Conservation (phyloP, 2,113 vertebrate species). For the Brachionichthys hirsutus region DNA sequence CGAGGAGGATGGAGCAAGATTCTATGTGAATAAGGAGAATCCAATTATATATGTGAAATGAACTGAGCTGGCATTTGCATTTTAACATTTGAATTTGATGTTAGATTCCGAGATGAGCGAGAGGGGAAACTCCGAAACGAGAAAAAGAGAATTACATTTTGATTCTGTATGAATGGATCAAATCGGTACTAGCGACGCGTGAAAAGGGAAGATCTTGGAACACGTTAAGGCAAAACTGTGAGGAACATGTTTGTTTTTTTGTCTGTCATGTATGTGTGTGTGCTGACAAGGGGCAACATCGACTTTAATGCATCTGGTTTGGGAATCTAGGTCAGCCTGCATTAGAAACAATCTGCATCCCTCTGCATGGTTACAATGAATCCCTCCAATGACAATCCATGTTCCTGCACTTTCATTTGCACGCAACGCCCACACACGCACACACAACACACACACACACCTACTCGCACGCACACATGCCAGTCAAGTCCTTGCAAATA, state of each 20-base stretch:
- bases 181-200: slow-evolving; percentile 28
- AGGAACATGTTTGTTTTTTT: neutral
- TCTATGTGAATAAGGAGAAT: slow-evolving; percentile 73
- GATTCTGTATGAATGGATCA: slow-evolving; percentile 43
- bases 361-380: slow-evolving; percentile 59
- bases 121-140: slow-evolving; percentile 36
- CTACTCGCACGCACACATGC: slow-evolving; percentile 10
- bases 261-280: slow-evolving; percentile 23
- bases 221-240: slow-evolving; percentile 18
- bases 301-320: slow-evolving; percentile 38
- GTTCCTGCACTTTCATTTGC: slow-evolving; percentile 5
- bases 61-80: slow-evolving; percentile 70
- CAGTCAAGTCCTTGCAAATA: slow-evolving; percentile 39
- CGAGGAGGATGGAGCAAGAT: slow-evolving; percentile 63
- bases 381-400: slow-evolving; percentile 34
- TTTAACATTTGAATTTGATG: slow-evolving; percentile 71
- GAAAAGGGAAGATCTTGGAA: slow-evolving; percentile 16
- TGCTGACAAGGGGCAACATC: slow-evolving; percentile 23
- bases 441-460: slow-evolving; percentile 15
- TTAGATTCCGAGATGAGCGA: slow-evolving; percentile 63
- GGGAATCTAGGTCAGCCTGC: slow-evolving; percentile 72
- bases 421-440: slow-evolving; percentile 18
- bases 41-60: slow-evolving; percentile 79
- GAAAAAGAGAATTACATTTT: slow-evolving; percentile 36
- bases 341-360: slow-evolving; percentile 67